These are phyloP conservation scores for Ceryle rudis DNA, from an alignment of 2,797 vertebrate genomes.

Conservation along the genomic window DNA sequence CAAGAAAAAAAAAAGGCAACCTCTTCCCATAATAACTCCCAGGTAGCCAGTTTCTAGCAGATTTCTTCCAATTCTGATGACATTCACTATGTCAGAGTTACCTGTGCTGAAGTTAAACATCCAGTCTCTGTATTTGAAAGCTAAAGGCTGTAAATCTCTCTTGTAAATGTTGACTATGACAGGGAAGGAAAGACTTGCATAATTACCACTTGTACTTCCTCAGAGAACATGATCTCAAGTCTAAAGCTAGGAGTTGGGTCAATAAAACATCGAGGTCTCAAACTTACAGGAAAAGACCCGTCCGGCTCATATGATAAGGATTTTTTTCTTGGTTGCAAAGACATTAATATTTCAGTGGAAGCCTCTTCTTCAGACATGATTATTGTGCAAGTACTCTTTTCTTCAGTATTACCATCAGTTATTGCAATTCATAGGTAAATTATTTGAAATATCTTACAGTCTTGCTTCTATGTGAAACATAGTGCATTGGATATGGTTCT, in stretches of 20 bases:
- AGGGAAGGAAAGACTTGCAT: conserved; percentile 77
- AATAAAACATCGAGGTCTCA: conserved; percentile 70
- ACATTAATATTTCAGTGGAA: neutral
- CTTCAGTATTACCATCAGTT: neutral
- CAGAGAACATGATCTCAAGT: conserved; percentile 72
- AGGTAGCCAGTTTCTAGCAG: neutral
- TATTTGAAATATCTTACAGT: neutral
- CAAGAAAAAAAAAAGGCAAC: neutral
- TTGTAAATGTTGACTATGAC: conserved; percentile 74
- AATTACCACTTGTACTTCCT: conserved; percentile 80
- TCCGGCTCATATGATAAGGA: conserved; percentile 28
- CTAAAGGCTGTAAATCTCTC: conserved; percentile 77
- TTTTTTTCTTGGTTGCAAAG: neutral
- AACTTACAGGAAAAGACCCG: conserved; percentile 58
- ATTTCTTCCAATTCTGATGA: conserved; percentile 54
- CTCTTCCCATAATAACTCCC: neutral
- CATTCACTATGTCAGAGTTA: conserved; percentile 61
- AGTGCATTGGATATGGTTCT: neutral
- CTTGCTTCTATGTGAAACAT: neutral
- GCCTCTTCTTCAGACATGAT: neutral
- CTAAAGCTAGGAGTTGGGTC: conserved; percentile 60
- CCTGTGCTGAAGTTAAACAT: conserved; percentile 66
- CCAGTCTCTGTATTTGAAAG: conserved; percentile 72
- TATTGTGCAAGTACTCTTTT: neutral
- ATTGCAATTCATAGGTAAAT: neutral